A percentile compares a stretch with the other conserved stretches of the same genome.
These are phyloP conservation scores for Unio pictorum DNA, from an alignment of 2,888 invertebrate species.

Conservation along the genomic window DNA sequence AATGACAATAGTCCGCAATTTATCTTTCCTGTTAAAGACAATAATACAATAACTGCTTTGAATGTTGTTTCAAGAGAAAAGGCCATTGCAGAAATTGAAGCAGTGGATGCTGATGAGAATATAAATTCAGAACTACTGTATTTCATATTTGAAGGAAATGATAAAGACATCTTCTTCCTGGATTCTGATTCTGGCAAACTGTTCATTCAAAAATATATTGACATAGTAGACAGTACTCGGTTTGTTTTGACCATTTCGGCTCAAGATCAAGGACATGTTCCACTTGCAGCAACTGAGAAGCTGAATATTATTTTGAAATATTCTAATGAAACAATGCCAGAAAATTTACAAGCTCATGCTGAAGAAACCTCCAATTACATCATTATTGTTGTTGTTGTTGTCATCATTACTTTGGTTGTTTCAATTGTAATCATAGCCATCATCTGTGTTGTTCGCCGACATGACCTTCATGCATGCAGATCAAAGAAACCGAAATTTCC, in stretches of 20 bases:
- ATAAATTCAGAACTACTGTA: slow-evolving; percentile 93
- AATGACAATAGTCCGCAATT: slow-evolving; percentile 90
- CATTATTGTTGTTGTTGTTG: slow-evolving; percentile 41
- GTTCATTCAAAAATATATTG: slow-evolving; percentile 34
- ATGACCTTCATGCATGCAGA: slow-evolving; percentile 32
- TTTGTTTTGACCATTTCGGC: slow-evolving; percentile 28
- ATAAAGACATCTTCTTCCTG: slow-evolving; percentile 35
- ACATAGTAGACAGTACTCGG: slow-evolving; percentile 31
- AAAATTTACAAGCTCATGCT: background rate
- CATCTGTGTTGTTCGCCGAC: slow-evolving; percentile 36
- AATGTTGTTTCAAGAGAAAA: slow-evolving; percentile 48
- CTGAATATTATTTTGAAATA: slow-evolving; percentile 27
- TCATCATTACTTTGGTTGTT: slow-evolving; percentile 39
- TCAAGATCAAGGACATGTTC: slow-evolving; percentile 36
- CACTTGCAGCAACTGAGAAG: slow-evolving; percentile 14
- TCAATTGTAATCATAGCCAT: slow-evolving; percentile 42
- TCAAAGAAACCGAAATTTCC: slow-evolving; percentile 5
- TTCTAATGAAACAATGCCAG: slow-evolving; percentile 29
- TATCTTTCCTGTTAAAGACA: slow-evolving; percentile 52
- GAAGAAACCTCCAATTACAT: slow-evolving; percentile 30
- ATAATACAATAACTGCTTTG: slow-evolving; percentile 50
- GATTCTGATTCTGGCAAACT: slow-evolving; percentile 37
- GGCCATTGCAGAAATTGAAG: slow-evolving; percentile 78
- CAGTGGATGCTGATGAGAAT: slow-evolving; percentile 92
- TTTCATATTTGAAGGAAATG: slow-evolving; percentile 87